These are phyloP conservation scores for Apis mellifera DNA, from an alignment of 1,140 invertebrate species.

Conservation along the genomic window Amel_HAv3.1 CM009938.2:2599501-2600000, in stretches of 20 bases:
- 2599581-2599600: background rate
- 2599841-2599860: conserved; percentile 98
- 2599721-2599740: conserved; percentile 82
- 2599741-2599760: conserved; percentile 93
- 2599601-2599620: conserved; percentile 35
- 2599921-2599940: conserved; percentile 83
- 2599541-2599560: conserved; percentile 7
- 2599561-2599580: background rate
- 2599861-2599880: conserved; percentile 98
- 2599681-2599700: conserved; percentile 79
- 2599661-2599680: conserved; percentile 71
- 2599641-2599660: conserved; percentile 68
- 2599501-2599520: conserved; percentile 77
- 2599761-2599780: conserved; percentile 92
- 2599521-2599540: conserved; percentile 50
- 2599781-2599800: conserved; percentile 89
- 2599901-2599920: conserved; percentile 84
- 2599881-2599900: conserved; percentile 90
- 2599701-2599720: conserved; percentile 74
- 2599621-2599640: conserved; percentile 74
- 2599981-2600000: conserved; percentile 93
- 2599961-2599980: conserved; percentile 92
- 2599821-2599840: conserved; percentile 97
- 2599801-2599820: conserved; percentile 97
- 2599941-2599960: conserved; percentile 84